Conservation (phyloP, 2,113 vertebrate species). For the Rafetus swinhoei region DNA sequence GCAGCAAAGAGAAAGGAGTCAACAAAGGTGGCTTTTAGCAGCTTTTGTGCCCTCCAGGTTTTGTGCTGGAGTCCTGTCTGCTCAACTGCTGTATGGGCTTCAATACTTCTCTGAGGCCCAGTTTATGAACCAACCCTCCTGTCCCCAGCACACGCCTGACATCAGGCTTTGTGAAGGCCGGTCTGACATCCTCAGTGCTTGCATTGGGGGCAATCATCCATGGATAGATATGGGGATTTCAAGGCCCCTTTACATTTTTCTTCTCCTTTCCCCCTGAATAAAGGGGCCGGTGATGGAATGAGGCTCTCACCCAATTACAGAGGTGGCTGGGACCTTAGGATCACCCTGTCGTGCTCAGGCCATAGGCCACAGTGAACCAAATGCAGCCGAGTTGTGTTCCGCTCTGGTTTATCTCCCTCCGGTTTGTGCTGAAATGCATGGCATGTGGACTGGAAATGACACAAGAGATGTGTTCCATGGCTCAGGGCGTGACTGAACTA, state of each 20-base stretch:
- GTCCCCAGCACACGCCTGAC: background rate
- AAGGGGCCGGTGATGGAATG: background rate
- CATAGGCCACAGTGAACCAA: no score
- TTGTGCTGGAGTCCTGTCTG: background rate
- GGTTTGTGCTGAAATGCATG: fast-evolving
- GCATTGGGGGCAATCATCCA: background rate
- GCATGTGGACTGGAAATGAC: background rate
- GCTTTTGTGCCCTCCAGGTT: background rate
- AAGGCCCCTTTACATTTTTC: background rate
- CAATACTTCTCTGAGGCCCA: background rate
- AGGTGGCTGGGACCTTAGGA: background rate
- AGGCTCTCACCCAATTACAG: background rate
- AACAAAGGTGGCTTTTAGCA: background rate
- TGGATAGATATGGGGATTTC: no score
- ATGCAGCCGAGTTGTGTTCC: background rate
- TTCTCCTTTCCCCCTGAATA: background rate
- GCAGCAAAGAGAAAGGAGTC: background rate
- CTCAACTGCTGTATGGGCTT: fast-evolving
- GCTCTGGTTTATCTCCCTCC: background rate
- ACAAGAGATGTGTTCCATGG: background rate
- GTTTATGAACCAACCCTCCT: background rate
- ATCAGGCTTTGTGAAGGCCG: background rate
- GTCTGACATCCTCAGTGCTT: background rate
- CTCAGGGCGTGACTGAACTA: background rate
- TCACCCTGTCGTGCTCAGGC: fast-evolving